Base-by-base conservation (phyloP, 1,140 invertebrate genomes). In the Saccostrea echinata region DNA sequence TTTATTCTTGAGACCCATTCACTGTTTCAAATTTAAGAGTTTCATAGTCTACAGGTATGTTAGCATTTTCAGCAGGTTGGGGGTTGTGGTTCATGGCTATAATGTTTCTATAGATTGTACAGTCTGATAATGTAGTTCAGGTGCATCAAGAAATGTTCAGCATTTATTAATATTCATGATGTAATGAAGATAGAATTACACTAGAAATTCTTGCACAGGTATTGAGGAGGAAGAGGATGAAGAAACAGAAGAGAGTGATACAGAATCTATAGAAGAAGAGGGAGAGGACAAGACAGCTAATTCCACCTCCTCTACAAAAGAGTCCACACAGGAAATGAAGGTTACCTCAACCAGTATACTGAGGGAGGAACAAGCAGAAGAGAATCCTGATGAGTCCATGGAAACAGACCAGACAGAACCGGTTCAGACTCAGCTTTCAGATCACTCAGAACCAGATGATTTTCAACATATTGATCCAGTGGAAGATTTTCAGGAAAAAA, bases 171-270 rank as follows among this genome's bases (percentile, higher is more conserved):
- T 43, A 43, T 9, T 9, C 43, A 43, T 43, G 9, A 43, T 9
- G 9, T 43, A 43, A 6, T 4, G 43, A 6, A 43, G 43, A 43
- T 9, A 43, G 43, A 43, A 43, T 43, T 43, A 43, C 43, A 2
- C 9, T 43, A 43, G 4, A 43, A 2, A 43, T 11, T 51, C 51
- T 55, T 61, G 21, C 24, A 52, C 61, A 21, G 57, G 53, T 30
- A 68, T 71, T 18, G 43, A 76, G 35, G 55, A 76, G n/a, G 86
- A 87, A 52, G 82, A 71, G 21, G 86, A 87, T 43, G 86, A 61
- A 53, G 83, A 76, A n/a, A 8, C 83, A 64, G 76, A 35, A 12
- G 84, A 55, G 57, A 81, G 81, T 51, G 30, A 3, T 80, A 61
- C 27, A 35, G 43, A 57, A 24, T 57, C 57, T 53, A 55, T 35